A percentile compares a stretch with the other conserved stretches of the same genome.
These are phyloP conservation scores for Ceratoteleas bidentatus DNA, from an alignment of 1,140 invertebrate genomes.

Conservation along the genomic window DNA sequence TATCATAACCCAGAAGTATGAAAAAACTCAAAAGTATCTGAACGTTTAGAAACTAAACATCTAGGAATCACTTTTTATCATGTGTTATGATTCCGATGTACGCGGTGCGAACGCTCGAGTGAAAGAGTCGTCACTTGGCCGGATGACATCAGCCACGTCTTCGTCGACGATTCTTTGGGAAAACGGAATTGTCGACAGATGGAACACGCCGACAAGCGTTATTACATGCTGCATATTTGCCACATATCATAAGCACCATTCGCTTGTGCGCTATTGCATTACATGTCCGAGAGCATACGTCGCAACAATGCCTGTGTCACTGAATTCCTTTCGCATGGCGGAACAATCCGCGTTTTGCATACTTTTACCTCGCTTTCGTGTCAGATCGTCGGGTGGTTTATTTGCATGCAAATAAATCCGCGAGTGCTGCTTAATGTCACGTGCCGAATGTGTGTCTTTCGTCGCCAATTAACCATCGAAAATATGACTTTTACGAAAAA, in stretches of 20 bases:
- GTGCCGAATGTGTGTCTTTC: no score
- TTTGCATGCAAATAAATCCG: constrained; percentile 41
- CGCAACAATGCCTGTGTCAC: constrained; percentile 65
- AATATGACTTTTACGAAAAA: no score
- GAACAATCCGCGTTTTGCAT: constrained; percentile 59
- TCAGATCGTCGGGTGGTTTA: constrained; percentile 30
- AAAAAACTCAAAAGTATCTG: no score
- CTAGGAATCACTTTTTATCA: no score
- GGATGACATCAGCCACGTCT: no score
- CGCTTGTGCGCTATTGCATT: constrained; percentile 62
- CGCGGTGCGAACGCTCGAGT: no score
- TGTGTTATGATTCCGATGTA: no score
- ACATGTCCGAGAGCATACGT: constrained; percentile 57
- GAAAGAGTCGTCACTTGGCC: no score
- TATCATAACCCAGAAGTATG: no score
- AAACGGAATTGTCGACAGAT: constrained; percentile 32
- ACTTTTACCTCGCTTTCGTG: constrained; percentile 52
- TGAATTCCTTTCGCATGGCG: constrained; percentile 60
- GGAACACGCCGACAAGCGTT: no score
- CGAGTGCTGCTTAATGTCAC: constrained; percentile 45
- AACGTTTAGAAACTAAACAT: no score
- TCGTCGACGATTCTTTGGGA: background rate
- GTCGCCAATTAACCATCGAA: no score
- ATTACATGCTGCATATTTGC: constrained; percentile 65
- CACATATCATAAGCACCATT: constrained; percentile 65